These are phyloP conservation scores for Pollenia amentaria DNA, from an alignment of 2,888 invertebrate species.

Conservation along the genomic window DNA sequence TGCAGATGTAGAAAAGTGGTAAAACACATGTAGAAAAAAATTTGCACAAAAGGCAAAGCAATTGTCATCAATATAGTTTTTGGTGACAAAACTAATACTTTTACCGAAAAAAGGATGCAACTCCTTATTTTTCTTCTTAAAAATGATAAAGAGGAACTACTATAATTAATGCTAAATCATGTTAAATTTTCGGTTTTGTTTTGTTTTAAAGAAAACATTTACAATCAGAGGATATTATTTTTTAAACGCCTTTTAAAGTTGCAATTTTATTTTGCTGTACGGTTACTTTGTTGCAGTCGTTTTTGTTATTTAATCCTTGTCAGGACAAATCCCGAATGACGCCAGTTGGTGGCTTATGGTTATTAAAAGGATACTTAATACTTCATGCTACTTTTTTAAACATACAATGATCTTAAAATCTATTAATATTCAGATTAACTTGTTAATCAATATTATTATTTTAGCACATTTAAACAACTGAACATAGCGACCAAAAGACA, in stretches of 20 bases:
- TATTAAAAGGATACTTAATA: not conserved
- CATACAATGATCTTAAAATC: conserved; percentile 49
- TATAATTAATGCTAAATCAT: conserved; percentile 72
- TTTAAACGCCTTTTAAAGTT: conserved; percentile 60
- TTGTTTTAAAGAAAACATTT: not conserved
- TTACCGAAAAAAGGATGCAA: conserved; percentile 42
- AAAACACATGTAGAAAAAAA: not conserved
- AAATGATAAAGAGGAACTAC: conserved; percentile 21
- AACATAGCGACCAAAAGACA: conserved; percentile 19
- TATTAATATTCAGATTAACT: conserved; percentile 73
- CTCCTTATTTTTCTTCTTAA: conserved; percentile 24
- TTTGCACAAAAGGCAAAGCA: conserved; percentile 3
- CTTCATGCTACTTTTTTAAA: not conserved
- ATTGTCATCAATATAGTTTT: conserved; percentile 30
- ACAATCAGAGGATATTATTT: conserved; percentile 3
- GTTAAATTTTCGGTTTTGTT: conserved; percentile 15
- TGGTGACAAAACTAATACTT: conserved; percentile 38
- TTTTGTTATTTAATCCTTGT: conserved; percentile 60
- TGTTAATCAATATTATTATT: conserved; percentile 71
- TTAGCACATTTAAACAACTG: conserved; percentile 65
- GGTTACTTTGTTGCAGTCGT: conserved; percentile 32
- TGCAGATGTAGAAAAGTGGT: conserved; percentile 44
- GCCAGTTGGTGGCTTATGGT: conserved; percentile 66
- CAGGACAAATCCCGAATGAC: conserved; percentile 55
- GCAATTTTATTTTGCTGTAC: conserved; percentile 31